Evolutionary conservation across 2,888 invertebrate genomes (phyloP).

Genomic region (Sceliomorpha sp.): DNA sequence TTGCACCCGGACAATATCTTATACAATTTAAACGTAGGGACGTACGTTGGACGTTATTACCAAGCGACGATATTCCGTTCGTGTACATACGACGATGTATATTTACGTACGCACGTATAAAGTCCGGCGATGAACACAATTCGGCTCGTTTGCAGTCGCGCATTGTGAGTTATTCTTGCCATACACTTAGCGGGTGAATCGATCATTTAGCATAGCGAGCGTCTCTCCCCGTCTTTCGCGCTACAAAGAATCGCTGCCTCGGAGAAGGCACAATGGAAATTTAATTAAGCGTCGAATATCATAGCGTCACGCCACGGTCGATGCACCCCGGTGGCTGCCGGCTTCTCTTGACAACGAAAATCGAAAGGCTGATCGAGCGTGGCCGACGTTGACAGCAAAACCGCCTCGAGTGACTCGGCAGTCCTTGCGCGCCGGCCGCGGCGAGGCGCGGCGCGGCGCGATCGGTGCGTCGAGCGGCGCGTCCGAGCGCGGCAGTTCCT

Average conservation of each 20-base stretch:
- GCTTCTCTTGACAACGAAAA: conserved; percentile 63
- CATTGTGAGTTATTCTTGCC: conserved; percentile 51
- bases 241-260: conserved; percentile 63
- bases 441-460: too few species aligned
- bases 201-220: conserved; percentile 41
- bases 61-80: too few species aligned
- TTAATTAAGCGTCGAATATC: conserved; percentile 71
- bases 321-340: conserved; percentile 48
- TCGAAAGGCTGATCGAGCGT: conserved; percentile 56
- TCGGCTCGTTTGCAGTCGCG: conserved; percentile 55
- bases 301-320: conserved; percentile 58
- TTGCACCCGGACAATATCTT: too few species aligned
- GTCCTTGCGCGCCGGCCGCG: conserved; percentile 45
- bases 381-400: conserved; percentile 66
- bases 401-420: conserved; percentile 65
- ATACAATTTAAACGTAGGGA: too few species aligned
- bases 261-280: conserved; percentile 67
- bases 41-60: too few species aligned
- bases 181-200: conserved; percentile 55
- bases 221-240: conserved; percentile 39
- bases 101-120: too few species aligned
- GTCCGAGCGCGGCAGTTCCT: too few species aligned
- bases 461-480: too few species aligned
- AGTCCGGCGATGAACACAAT: conserved; percentile 39
- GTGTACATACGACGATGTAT: too few species aligned